These are phyloP conservation scores for Ochropleura leucogaster DNA, from an alignment of 2,888 invertebrate genomes.

Conservation along the genomic window DNA sequence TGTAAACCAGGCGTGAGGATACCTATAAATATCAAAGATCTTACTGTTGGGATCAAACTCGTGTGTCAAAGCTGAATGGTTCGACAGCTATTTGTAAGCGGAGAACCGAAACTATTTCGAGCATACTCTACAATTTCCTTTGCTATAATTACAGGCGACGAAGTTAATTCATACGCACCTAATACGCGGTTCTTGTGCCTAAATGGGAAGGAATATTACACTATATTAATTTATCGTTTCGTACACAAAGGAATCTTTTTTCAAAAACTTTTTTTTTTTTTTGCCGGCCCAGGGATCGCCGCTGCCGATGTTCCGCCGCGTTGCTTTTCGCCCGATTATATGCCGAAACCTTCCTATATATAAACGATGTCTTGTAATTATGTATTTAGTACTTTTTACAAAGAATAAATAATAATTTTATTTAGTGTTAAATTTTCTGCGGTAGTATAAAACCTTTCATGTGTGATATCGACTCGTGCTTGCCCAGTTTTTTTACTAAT, in stretches of 20 bases:
- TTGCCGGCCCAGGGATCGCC: too few relatives aligned
- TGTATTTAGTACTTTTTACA: too few relatives aligned
- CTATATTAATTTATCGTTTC: conserved; percentile 28
- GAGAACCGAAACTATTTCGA: conserved; percentile 36
- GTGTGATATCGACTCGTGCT: background rate
- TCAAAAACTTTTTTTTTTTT: too few relatives aligned
- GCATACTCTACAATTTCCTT: conserved; percentile 37
- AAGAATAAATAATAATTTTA: background rate
- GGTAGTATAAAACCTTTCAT: background rate
- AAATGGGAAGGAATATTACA: conserved; percentile 16
- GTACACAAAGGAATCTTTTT: background rate
- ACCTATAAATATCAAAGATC: conserved; percentile 1
- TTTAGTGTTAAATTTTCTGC: background rate
- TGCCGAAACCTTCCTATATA: too few relatives aligned
- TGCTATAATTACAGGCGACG: conserved; percentile 38
- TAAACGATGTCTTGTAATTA: too few relatives aligned
- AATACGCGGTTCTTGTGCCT: conserved; percentile 15
- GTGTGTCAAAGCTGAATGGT: conserved; percentile 28
- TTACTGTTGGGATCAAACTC: conserved; percentile 26
- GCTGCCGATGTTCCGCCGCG: too few relatives aligned
- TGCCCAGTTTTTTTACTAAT: conserved; percentile 21
- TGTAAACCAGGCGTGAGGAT: too few relatives aligned
- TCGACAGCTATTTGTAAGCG: conserved; percentile 26
- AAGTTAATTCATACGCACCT: conserved; percentile 21
- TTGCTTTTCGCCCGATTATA: too few relatives aligned